These are phyloP conservation scores for Hippopotamus amphibius DNA, from an alignment of 2,113 vertebrate species.

Conservation along the genomic window DNA sequence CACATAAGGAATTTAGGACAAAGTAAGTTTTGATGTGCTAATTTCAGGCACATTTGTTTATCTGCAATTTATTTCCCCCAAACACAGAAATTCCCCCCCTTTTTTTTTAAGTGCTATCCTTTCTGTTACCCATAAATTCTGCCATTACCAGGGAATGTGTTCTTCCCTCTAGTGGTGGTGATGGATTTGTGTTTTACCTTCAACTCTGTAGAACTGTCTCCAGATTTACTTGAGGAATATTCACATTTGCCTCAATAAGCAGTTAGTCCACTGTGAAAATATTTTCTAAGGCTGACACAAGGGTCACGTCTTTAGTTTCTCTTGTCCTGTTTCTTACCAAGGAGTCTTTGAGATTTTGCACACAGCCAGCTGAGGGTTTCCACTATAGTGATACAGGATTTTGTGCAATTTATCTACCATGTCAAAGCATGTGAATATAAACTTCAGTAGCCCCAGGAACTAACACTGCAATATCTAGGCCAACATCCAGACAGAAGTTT, in stretches of 20 bases:
- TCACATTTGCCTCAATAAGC: background rate
- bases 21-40: background rate
- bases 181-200: background rate
- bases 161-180: background rate
- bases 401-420: background rate
- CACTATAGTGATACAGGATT: background rate
- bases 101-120: background rate
- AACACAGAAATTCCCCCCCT: conserved; percentile 17
- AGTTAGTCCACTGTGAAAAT: background rate
- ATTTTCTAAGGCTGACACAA: background rate
- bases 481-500: background rate
- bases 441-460: background rate
- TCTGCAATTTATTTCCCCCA: background rate
- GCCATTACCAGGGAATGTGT: background rate
- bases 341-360: background rate
- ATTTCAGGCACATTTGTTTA: conserved; percentile 9
- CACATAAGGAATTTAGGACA: background rate
- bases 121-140: background rate
- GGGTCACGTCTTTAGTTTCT: background rate
- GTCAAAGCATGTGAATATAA: background rate
- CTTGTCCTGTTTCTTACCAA: background rate
- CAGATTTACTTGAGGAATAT: conserved; percentile 17
- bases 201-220: background rate
- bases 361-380: background rate
- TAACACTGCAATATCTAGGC: background rate